These are phyloP conservation scores for Lithophane leautieri DNA, from an alignment of 2,888 invertebrate genomes.

Conservation along the genomic window DNA sequence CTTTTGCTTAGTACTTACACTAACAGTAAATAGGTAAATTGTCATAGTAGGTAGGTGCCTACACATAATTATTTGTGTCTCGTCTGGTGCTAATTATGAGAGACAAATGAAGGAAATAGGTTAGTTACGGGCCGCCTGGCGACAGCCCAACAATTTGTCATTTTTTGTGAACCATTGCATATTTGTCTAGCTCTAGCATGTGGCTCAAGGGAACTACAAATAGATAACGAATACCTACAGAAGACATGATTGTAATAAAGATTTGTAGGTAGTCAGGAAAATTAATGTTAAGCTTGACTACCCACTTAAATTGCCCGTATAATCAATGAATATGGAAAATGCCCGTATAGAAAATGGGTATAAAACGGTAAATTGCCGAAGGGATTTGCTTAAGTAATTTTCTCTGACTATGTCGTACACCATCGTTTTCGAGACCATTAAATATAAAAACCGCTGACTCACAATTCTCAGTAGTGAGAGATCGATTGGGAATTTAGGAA, in stretches of 20 bases:
- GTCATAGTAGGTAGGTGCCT: not conserved
- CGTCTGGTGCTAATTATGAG: constrained; percentile 59
- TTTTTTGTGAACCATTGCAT: constrained; percentile 56
- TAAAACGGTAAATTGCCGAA: too few species aligned
- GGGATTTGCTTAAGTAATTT: too few species aligned
- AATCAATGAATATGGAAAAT: too few species aligned
- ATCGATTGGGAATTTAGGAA: too few species aligned
- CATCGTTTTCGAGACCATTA: too few species aligned
- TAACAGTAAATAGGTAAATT: not conserved
- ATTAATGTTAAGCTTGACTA: not conserved
- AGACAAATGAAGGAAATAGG: constrained; percentile 63
- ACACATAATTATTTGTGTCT: constrained; percentile 45
- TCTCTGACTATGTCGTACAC: too few species aligned
- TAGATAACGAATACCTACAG: constrained; percentile 25
- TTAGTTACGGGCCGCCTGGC: constrained; percentile 58
- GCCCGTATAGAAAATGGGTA: too few species aligned
- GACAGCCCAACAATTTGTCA: constrained; percentile 65
- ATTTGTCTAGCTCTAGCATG: constrained; percentile 30
- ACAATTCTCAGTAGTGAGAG: too few species aligned
- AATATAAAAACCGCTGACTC: too few species aligned
- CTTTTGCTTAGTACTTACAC: not conserved
- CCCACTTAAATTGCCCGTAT: too few species aligned
- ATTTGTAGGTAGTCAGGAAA: not conserved
- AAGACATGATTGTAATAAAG: not conserved
- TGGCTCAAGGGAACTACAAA: constrained; percentile 57